Evolutionary conservation across 2,113 vertebrate species (phyloP), one percentile per base, ranked within the genome.

Genomic region (Heteronetta atricapilla): DNA sequence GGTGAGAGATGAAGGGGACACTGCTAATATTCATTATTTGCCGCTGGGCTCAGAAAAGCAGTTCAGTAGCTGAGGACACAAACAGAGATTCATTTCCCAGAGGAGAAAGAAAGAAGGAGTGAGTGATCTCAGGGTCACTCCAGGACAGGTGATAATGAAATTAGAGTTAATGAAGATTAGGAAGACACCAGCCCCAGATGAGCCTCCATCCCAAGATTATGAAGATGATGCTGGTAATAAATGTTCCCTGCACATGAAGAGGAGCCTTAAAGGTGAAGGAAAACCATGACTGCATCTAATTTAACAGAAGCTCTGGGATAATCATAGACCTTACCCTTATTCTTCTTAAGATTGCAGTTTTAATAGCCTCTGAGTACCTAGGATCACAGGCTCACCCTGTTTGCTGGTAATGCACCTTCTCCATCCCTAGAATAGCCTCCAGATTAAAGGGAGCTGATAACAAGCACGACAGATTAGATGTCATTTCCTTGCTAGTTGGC

Each of bases 71-170:
- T 91, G 94, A 96, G 81, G 87, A 94, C 5, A 94, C 84, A 96
- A 95, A 59, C 86, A 97, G 96, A 91, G 96, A 97, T 96, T 97
- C 97, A 96, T 97, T 97, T 97, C 97, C 97, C 97, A 76, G 59
- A 94, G 97, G 98, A 93, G 74, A 88, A 85, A 88, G 94, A 93
- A 95, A 97, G 96, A 87, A 85, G 94, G 90, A 90, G 63, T 44
- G 74, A 56, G 94, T 95, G 95, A 97, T 94, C 93, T 91, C 91
- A 75, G 94, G 97, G 97, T 98, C 96, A 97, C 91, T 91, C 95
- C 89, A 89, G 98, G 96, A 98, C 94, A 98, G 98, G 98, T 97
- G 97, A 98, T 97, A 98, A 98, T 98, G 96, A 97, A 98, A 97
- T 98, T 97, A 97, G 96, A 97, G 95, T 95, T 98, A 97, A 98